These are phyloP conservation scores for Mimumesa dahlbomi DNA, from an alignment of 2,888 invertebrate species.

Conservation along the genomic window DNA sequence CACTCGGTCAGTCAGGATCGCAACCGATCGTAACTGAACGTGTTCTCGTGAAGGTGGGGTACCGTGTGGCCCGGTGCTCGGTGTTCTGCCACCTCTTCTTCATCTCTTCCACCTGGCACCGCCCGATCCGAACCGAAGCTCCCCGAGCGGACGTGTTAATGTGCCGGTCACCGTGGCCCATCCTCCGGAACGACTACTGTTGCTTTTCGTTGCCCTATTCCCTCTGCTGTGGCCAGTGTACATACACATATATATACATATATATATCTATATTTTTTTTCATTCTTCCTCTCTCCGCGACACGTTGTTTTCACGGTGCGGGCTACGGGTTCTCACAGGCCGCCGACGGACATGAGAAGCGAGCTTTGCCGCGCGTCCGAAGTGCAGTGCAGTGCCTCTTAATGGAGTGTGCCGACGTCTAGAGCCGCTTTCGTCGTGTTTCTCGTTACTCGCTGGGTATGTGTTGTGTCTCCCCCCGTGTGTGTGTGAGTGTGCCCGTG, in stretches of 20 bases:
- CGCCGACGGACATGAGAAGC: conserved; percentile 58
- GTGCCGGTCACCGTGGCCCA: conserved; percentile 76
- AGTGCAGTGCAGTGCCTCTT: conserved; percentile 67
- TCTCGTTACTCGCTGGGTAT: conserved; percentile 71
- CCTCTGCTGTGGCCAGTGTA: too few relatives aligned
- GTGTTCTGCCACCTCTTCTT: conserved; percentile 63
- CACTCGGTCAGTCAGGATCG: conserved; percentile 10
- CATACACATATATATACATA: too few relatives aligned
- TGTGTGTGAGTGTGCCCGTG: too few relatives aligned
- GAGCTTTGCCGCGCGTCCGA: conserved; percentile 40
- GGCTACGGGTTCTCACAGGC: neutral
- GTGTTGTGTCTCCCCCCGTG: too few relatives aligned
- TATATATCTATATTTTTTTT: neutral
- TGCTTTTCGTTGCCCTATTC: conserved; percentile 49
- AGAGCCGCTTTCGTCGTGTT: conserved; percentile 64
- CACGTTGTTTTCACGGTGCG: too few relatives aligned
- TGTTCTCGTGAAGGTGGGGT: conserved; percentile 30
- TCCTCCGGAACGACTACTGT: conserved; percentile 59
- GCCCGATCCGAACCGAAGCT: conserved; percentile 72
- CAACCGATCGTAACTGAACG: neutral
- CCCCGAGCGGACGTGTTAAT: conserved; percentile 74
- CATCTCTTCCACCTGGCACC: conserved; percentile 69
- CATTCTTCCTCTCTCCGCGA: too few relatives aligned
- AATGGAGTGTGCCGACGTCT: conserved; percentile 65
- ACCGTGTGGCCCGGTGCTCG: conserved; percentile 20